These are phyloP conservation scores for Pangasianodon hypophthalmus DNA, from an alignment of 2,113 vertebrate species.

Conservation along the genomic window DNA sequence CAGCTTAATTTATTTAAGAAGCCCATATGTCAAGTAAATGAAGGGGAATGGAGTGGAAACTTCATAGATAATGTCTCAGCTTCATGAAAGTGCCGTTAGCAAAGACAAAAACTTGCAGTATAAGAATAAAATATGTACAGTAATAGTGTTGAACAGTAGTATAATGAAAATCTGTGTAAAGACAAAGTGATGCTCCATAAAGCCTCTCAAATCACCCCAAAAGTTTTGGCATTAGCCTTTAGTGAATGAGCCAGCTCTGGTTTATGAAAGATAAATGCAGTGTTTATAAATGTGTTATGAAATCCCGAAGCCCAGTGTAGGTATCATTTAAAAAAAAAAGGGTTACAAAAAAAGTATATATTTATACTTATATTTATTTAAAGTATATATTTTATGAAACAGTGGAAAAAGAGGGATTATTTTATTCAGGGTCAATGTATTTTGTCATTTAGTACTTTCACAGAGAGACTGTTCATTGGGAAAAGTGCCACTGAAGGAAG, in stretches of 20 bases:
- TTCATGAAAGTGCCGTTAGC: not conserved
- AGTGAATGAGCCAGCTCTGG: not conserved
- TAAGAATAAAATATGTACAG: not conserved
- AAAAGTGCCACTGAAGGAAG: constrained; percentile 7
- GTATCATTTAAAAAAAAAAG: not conserved
- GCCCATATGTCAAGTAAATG: constrained; percentile 13
- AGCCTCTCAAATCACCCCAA: not conserved
- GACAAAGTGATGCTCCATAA: not conserved
- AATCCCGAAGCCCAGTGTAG: not conserved
- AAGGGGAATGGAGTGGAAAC: constrained; percentile 13
- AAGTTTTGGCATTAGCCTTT: not conserved
- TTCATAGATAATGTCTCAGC: constrained; percentile 15
- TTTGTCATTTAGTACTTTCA: constrained; percentile 14
- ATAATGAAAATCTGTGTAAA: not conserved
- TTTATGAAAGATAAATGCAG: not conserved
- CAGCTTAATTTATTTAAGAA: constrained; percentile 19
- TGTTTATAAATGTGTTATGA: not conserved
- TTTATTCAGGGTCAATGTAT: constrained; percentile 32
- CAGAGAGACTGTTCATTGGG: not conserved
- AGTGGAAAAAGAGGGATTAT: constrained; percentile 1
- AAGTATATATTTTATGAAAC: not conserved
- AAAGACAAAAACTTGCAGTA: not conserved
- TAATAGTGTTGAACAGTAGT: not conserved
- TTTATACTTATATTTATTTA: too few species aligned
- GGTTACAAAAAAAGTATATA: not conserved